A percentile compares a stretch with the other conserved stretches of the same genome.
phyloP scores from a whole-genome alignment of 1,140 invertebrate species.

The Atta texana region DNA sequence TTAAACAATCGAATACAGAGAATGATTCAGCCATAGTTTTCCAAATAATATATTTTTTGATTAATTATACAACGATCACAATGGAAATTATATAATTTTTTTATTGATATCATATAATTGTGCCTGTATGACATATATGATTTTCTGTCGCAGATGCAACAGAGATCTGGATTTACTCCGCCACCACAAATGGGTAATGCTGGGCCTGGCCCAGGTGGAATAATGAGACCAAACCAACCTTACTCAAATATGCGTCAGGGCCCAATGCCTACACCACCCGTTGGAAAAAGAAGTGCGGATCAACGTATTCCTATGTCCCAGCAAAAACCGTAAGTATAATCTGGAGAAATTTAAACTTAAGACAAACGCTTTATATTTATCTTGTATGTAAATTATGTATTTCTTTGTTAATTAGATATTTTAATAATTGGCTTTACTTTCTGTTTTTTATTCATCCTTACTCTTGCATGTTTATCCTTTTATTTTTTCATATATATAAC shows the following conservation, averaged over 20 bases:
- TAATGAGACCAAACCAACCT: constrained; percentile 87
- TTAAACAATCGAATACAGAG: too few species aligned
- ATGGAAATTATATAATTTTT: too few species aligned
- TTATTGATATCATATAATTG: not conserved
- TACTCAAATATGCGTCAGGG: constrained; percentile 88
- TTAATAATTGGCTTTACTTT: constrained; percentile 56
- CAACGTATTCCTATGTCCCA: constrained; percentile 88
- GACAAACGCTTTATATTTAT: constrained; percentile 6
- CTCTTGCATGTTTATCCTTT: constrained; percentile 1
- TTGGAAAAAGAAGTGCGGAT: constrained; percentile 88
- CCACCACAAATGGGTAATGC: constrained; percentile 86
- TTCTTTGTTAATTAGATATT: constrained; percentile 55
- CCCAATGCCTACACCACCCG: constrained; percentile 86
- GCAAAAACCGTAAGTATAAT: constrained; percentile 88
- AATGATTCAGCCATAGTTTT: too few species aligned
- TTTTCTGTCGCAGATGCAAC: constrained; percentile 83
- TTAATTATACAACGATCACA: not conserved
- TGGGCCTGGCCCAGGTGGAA: constrained; percentile 86
- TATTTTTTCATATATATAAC: constrained; percentile 48
- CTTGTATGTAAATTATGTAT: constrained; percentile 69
- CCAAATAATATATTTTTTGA: not conserved
- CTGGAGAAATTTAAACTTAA: constrained; percentile 45
- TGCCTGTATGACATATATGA: constrained; percentile 23
- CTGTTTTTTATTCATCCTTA: not conserved
- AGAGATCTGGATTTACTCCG: constrained; percentile 86